Percentiles rank a stretch among this genome's conserved stretches.
Conservation (phyloP, 1,140 invertebrate genomes). For the Drosophila navojoa region DNA sequence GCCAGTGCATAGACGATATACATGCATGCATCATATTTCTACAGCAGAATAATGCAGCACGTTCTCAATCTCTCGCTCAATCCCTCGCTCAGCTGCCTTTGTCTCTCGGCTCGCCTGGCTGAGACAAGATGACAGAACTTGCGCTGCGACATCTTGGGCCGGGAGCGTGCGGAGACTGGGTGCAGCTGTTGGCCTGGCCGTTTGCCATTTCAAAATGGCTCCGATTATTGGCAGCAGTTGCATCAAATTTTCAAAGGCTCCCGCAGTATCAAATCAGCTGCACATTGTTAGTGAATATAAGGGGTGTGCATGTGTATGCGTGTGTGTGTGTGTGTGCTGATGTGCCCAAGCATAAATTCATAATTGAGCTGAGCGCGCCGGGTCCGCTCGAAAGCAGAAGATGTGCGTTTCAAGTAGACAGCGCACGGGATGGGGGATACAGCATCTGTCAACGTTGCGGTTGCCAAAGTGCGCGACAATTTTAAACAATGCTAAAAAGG, state of each 20-base stretch:
- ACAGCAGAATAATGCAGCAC: slow-evolving; percentile 7
- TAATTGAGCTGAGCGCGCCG: slow-evolving; percentile 52
- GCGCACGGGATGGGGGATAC: background rate
- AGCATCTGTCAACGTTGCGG: slow-evolving; percentile 25
- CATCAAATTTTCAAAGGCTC: slow-evolving; percentile 34
- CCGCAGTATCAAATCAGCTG: background rate
- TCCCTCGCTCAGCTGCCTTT: background rate
- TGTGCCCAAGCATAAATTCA: slow-evolving; percentile 59
- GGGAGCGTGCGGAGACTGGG: background rate
- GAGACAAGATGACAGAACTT: background rate
- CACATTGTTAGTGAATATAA: slow-evolving; percentile 49
- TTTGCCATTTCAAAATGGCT: slow-evolving; percentile 22
- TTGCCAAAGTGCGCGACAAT: slow-evolving; percentile 72
- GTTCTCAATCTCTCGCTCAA: slow-evolving; percentile 12
- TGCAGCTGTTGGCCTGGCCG: slow-evolving; percentile 3
- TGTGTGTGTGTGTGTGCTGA: slow-evolving; percentile 1
- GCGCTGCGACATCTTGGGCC: background rate
- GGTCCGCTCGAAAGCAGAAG: slow-evolving; percentile 1
- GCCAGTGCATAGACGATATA: slow-evolving; percentile 1
- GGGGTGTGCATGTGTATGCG: slow-evolving; percentile 17
- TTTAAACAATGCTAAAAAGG: slow-evolving; percentile 50
- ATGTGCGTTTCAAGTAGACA: slow-evolving; percentile 11
- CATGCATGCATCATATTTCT: slow-evolving; percentile 21
- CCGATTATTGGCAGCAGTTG: slow-evolving; percentile 32
- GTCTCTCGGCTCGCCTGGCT: background rate